These are phyloP conservation scores for Carcinoscorpius rotundicauda DNA, from an alignment of 1,140 invertebrate genomes.

Conservation along the genomic window DNA sequence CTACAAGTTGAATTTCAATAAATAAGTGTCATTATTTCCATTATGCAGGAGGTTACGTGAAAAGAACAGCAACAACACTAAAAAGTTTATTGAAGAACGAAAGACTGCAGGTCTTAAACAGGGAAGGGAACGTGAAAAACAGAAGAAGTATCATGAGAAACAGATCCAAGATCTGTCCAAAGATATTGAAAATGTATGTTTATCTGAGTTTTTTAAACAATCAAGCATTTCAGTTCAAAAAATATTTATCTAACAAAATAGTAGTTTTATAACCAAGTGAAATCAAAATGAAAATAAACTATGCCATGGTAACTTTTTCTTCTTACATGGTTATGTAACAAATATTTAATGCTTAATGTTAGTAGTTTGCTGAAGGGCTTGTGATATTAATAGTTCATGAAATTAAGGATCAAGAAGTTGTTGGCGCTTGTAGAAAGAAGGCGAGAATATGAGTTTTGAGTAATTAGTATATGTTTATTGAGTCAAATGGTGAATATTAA, in stretches of 20 bases:
- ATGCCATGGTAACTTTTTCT: not conserved
- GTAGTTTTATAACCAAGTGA: too few relatives aligned
- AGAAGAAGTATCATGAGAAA: conserved; percentile 82
- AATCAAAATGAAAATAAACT: too few relatives aligned
- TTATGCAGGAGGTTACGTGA: conserved; percentile 48
- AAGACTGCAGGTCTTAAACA: conserved; percentile 79
- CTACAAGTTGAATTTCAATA: too few relatives aligned
- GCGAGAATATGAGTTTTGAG: too few relatives aligned
- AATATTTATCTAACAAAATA: too few relatives aligned
- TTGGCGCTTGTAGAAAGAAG: too few relatives aligned
- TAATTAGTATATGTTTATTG: too few relatives aligned
- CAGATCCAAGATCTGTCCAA: conserved; percentile 45
- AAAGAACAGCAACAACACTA: conserved; percentile 98
- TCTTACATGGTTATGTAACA: not conserved
- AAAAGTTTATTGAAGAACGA: conserved; percentile 96
- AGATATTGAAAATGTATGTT: conserved; percentile 19
- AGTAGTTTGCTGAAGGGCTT: not conserved
- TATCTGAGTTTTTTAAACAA: conserved; percentile 2
- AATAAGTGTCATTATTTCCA: too few relatives aligned
- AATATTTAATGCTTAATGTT: not conserved
- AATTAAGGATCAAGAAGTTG: too few relatives aligned
- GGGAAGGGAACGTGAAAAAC: conserved; percentile 81
- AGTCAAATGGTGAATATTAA: too few relatives aligned
- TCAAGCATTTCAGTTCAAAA: not conserved
- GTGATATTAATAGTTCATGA: too few relatives aligned